Evolutionary conservation across 1,140 invertebrate species (phyloP).

Genomic region (Drosophila subobscura): DNA sequence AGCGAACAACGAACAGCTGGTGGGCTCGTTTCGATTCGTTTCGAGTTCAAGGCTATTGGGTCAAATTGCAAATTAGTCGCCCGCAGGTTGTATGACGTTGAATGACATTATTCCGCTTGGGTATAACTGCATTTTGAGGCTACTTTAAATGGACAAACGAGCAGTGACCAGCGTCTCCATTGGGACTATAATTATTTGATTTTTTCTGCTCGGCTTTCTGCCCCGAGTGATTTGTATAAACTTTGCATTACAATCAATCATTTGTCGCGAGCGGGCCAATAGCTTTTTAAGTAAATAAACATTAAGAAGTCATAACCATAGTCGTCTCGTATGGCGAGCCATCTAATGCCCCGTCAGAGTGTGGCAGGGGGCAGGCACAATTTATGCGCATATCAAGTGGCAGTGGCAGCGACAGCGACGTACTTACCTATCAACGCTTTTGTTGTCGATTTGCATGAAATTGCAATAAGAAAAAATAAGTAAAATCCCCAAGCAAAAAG

Average conservation of each 20-base stretch:
- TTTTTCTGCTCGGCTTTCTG: constrained; percentile 23
- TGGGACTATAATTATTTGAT: too few relatives aligned
- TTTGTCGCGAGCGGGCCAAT: constrained; percentile 57
- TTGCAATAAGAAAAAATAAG: constrained; percentile 28
- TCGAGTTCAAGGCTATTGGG: constrained; percentile 81
- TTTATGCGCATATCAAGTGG: constrained; percentile 73
- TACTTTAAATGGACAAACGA: constrained; percentile 29
- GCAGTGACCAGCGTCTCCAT: too few relatives aligned
- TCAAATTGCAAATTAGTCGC: constrained; percentile 74
- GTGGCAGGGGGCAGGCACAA: constrained; percentile 20
- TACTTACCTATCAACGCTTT: constrained; percentile 61
- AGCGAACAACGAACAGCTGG: constrained; percentile 33
- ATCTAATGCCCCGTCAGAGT: constrained; percentile 16
- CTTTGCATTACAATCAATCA: constrained; percentile 78
- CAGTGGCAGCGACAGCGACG: constrained; percentile 21
- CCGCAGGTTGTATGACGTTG: constrained; percentile 71
- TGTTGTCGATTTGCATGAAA: constrained; percentile 62
- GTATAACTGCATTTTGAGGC: constrained; percentile 43
- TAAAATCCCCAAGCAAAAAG: background rate
- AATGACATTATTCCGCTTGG: constrained; percentile 65
- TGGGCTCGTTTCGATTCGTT: constrained; percentile 45
- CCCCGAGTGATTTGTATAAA: constrained; percentile 68
- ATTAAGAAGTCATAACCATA: constrained; percentile 57
- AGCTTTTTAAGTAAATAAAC: constrained; percentile 73
- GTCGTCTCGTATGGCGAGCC: constrained; percentile 23